phyloP scores from a whole-genome alignment of 1,140 invertebrate genomes.

The Papilio glaucus region DNA sequence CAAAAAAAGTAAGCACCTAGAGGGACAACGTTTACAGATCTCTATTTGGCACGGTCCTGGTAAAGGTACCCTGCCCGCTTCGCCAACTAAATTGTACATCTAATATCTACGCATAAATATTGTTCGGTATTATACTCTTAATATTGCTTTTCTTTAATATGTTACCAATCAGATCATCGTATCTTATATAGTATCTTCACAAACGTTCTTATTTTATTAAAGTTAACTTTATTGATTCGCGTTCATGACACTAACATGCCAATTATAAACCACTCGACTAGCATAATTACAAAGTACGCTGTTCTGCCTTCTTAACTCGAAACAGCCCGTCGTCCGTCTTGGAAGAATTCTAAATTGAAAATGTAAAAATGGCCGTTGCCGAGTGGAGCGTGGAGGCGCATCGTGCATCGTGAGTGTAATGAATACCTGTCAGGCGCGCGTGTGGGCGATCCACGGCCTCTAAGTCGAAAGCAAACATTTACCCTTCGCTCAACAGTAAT shows the following conservation, averaged over 20 bases:
- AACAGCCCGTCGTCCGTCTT: slow-evolving; percentile 13
- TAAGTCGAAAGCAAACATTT: slow-evolving; percentile 80
- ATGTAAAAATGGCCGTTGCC: slow-evolving; percentile 59
- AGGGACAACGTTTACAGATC: too few relatives aligned
- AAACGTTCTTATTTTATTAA: neutral
- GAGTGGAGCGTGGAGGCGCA: slow-evolving; percentile 47
- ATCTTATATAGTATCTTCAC: neutral
- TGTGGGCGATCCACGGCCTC: slow-evolving; percentile 72
- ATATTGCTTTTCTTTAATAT: too few relatives aligned
- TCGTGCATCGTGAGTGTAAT: slow-evolving; percentile 74
- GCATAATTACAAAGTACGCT: slow-evolving; percentile 21
- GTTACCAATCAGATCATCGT: too few relatives aligned
- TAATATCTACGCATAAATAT: too few relatives aligned
- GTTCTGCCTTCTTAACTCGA: slow-evolving; percentile 15
- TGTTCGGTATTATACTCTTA: too few relatives aligned
- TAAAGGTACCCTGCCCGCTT: too few relatives aligned
- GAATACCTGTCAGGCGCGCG: slow-evolving; percentile 79
- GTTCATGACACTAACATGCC: slow-evolving; percentile 1
- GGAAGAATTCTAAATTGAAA: slow-evolving; percentile 58
- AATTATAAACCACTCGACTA: slow-evolving; percentile 9
- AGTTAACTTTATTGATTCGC: slow-evolving; percentile 10
- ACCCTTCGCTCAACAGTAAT: slow-evolving; percentile 79
- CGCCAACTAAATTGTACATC: too few relatives aligned
- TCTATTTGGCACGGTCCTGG: neutral
- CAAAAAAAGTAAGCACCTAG: too few relatives aligned